Base-by-base conservation (phyloP, 2,888 invertebrate species). In the Sminthurides aquaticus region DNA sequence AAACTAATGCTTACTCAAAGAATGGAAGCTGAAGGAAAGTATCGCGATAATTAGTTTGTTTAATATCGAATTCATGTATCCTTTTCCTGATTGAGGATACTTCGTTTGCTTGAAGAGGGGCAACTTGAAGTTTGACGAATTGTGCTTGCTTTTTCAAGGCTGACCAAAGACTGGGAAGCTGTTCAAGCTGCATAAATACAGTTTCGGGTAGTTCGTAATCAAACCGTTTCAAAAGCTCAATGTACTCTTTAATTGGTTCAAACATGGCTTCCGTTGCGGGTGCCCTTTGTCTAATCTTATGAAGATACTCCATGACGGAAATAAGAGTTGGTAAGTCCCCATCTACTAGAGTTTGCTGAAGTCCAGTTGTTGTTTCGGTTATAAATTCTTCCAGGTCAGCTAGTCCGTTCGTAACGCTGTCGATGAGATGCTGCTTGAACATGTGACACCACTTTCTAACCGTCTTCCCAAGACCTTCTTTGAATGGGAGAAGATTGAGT, bases 161-260 rank as follows among this genome's bases (percentile, higher is more conserved):
- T 75, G 87, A 88, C 97, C 97, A 97, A 79, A 93, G 91, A 77
- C 94, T 94, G 18, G 97, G 96, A 62, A 97, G 79, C 79, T 95
- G 95, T 84, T 92, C 81, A 55, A 97, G 80, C 70, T 94, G 83
- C 3, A 91, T 89, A 77, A 95, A 94, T 0, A 96, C 92, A 81
- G 94, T 92, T 79, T 97, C 96, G 0, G 96, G 92, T 77, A 97
- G 90, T 78, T 97, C 96, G 84, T 94, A 93, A 76, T 95, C 94
- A 77, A 95, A 97, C 76, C 89, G 90, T 79, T 93, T 93, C 1
- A 97, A 81, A 3, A 97, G 81, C 75, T 94, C 91, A 73, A 96
- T 92, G 3, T 92, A 95, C 78, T 94, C 91, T 74, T 91, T 89
- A 64, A 97, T 82, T 0, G 96, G 96, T 67, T 89, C 90, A 78